Evolutionary conservation across 2,888 invertebrate species (phyloP).

Genomic region (Coecobrya sp.): DNA sequence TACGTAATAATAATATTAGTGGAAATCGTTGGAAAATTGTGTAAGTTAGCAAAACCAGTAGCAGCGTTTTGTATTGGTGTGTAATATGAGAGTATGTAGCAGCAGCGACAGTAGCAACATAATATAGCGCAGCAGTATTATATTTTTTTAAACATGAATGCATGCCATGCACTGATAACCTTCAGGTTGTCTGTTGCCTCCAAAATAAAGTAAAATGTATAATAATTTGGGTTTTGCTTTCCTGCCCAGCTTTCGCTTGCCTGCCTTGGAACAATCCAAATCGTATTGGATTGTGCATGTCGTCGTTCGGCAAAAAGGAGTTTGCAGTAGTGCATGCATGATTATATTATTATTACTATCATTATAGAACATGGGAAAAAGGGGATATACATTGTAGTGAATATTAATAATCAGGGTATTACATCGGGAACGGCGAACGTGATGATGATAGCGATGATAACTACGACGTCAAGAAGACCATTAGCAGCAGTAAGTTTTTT

Average conservation of each 20-base stretch:
- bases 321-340: not conserved
- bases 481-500: not conserved
- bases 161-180: slow-evolving; percentile 17
- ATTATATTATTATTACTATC: not conserved
- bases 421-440: not conserved
- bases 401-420: slow-evolving; percentile 1
- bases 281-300: slow-evolving; percentile 3
- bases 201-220: slow-evolving; percentile 2
- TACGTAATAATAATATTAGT: not conserved
- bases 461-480: not conserved
- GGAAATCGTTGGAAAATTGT: not conserved
- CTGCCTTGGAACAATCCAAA: not conserved
- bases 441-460: not conserved
- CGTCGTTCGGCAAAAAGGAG: not conserved
- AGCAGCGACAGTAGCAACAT: not conserved
- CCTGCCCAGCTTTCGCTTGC: not conserved
- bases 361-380: slow-evolving; percentile 1
- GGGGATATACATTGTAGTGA: not conserved
- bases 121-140: not conserved
- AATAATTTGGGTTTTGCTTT: not conserved
- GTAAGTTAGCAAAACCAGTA: not conserved
- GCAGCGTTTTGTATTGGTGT: not conserved
- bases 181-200: not conserved
- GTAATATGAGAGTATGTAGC: not conserved
- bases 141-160: not conserved